These are phyloP conservation scores for Arizona elegans DNA, from an alignment of 2,113 vertebrate genomes.

Conservation along the genomic window DNA sequence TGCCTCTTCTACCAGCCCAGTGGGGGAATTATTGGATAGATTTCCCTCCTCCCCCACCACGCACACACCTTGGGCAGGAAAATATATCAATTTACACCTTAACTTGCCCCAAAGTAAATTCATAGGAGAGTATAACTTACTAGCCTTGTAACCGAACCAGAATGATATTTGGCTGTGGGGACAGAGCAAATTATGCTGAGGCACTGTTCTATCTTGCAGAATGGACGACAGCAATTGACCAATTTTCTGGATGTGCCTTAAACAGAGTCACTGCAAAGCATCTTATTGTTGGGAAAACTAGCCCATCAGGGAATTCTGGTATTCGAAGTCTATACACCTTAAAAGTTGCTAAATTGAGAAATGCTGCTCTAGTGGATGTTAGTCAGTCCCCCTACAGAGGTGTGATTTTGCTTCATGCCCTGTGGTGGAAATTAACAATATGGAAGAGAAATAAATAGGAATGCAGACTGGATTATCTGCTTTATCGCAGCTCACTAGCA, in stretches of 20 bases:
- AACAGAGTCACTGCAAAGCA: background rate
- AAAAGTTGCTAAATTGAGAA: background rate
- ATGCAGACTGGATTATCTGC: background rate
- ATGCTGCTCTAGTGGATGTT: background rate
- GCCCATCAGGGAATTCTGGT: background rate
- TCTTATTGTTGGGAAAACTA: background rate
- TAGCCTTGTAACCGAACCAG: background rate
- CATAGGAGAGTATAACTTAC: background rate
- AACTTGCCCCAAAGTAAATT: background rate
- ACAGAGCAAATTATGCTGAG: background rate
- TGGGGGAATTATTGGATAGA: background rate
- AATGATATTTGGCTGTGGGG: background rate
- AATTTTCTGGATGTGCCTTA: background rate
- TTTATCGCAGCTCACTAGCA: background rate
- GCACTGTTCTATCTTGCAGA: background rate
- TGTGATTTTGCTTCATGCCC: background rate
- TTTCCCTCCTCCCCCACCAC: rapidly evolving
- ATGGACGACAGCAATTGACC: background rate
- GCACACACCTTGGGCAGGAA: background rate
- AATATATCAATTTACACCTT: background rate
- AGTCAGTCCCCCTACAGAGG: background rate
- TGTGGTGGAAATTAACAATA: background rate
- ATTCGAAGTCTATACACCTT: background rate
- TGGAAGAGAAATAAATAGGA: background rate
- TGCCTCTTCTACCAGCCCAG: background rate